Evolutionary conservation across 2,888 invertebrate genomes (phyloP).

Genomic region (Ceramica pisi): DNA sequence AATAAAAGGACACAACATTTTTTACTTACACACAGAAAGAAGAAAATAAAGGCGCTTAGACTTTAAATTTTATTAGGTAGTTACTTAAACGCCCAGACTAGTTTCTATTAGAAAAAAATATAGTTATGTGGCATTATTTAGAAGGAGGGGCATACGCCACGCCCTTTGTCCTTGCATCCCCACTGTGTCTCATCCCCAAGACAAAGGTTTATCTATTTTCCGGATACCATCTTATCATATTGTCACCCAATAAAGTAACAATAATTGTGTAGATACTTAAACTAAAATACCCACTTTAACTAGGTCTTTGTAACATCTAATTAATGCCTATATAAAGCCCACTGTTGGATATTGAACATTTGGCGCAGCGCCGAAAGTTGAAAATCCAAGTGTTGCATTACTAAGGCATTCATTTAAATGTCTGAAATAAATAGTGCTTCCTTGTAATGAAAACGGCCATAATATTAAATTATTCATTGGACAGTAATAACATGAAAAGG

Average conservation of each 20-base stretch:
- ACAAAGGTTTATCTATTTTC: neutral
- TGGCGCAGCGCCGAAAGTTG: neutral
- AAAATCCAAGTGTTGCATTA: neutral
- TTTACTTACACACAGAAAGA: no score
- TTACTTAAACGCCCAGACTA: neutral
- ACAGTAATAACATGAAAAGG: neutral
- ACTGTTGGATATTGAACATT: neutral
- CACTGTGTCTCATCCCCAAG: neutral
- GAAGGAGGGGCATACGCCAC: conserved; percentile 22
- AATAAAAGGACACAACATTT: no score
- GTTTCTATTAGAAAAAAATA: conserved; percentile 14
- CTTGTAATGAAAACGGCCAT: neutral
- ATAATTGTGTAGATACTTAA: neutral
- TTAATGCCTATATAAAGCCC: neutral
- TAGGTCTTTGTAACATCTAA: neutral
- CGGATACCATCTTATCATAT: neutral
- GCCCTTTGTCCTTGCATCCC: conserved; percentile 22
- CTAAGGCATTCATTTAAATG: neutral
- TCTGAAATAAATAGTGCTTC: neutral
- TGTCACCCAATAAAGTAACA: neutral
- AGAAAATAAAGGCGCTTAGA: neutral
- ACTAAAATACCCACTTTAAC: neutral
- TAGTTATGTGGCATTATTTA: neutral
- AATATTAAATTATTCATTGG: neutral
- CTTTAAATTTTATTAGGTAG: neutral